phyloP scores from a whole-genome alignment of 1,140 invertebrate species.

The Zaprionus ghesquierei region DNA sequence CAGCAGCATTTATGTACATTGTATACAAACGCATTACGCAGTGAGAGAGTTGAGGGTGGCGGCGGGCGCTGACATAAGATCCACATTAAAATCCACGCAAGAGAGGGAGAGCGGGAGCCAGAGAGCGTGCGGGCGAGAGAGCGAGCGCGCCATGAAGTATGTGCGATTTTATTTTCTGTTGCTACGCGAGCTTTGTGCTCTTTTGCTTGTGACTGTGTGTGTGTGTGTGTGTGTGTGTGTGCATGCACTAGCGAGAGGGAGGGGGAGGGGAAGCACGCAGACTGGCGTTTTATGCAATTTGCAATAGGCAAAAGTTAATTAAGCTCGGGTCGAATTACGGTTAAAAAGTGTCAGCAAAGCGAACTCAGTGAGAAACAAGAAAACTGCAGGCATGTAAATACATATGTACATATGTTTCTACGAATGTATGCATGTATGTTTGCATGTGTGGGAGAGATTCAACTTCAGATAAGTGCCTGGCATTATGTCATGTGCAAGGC shows the following conservation, averaged over 20 bases:
- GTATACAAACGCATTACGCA: constrained; percentile 3
- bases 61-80: constrained; percentile 42
- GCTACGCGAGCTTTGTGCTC: constrained; percentile 47
- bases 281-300: not conserved
- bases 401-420: not conserved
- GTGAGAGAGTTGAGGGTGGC: constrained; percentile 8
- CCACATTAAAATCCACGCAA: constrained; percentile 24
- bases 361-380: not conserved
- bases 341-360: not conserved
- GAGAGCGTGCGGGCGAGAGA: not conserved
- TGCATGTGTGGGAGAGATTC: not conserved
- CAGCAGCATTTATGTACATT: constrained; percentile 8
- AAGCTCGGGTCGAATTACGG: not conserved
- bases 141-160: constrained; percentile 66
- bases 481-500: not conserved
- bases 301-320: not conserved
- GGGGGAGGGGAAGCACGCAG: not conserved
- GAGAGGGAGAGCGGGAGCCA: not conserved
- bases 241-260: not conserved
- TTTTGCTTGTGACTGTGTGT: not conserved
- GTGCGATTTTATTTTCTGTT: constrained; percentile 55
- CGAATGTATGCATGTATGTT: not conserved
- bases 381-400: not conserved
- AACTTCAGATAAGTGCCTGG: not conserved
- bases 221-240: not conserved